These are phyloP conservation scores for Apis florea DNA, from an alignment of 1,140 invertebrate genomes.

Conservation along the genomic window DNA sequence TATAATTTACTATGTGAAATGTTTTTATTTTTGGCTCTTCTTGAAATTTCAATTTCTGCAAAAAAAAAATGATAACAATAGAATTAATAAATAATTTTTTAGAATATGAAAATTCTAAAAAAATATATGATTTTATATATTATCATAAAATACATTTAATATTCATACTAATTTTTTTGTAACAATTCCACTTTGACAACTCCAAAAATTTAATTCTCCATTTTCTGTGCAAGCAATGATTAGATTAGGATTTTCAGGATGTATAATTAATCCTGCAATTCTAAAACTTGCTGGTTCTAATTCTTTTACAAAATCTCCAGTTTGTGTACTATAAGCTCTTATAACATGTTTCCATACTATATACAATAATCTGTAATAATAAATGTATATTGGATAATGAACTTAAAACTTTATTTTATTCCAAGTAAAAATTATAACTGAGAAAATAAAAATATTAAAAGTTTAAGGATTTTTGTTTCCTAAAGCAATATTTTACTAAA, in stretches of 20 bases:
- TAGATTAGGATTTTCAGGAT: slow-evolving; percentile 76
- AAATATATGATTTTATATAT: background rate
- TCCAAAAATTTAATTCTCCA: slow-evolving; percentile 81
- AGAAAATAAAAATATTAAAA: no score
- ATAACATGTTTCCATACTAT: slow-evolving; percentile 81
- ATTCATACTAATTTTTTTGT: slow-evolving; percentile 77
- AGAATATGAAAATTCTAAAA: background rate
- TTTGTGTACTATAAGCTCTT: slow-evolving; percentile 82
- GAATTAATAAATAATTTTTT: background rate
- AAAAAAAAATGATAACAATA: slow-evolving; percentile 37
- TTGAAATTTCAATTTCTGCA: slow-evolving; percentile 67
- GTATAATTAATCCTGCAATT: slow-evolving; percentile 80
- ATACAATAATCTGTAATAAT: slow-evolving; percentile 80
- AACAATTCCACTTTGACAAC: slow-evolving; percentile 79
- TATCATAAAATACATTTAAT: slow-evolving; percentile 54
- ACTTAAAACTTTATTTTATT: background rate
- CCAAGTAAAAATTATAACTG: background rate
- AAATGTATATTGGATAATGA: slow-evolving; percentile 17
- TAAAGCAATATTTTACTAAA: background rate
- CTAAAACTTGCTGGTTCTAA: slow-evolving; percentile 78
- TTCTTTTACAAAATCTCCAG: slow-evolving; percentile 81
- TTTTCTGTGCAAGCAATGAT: slow-evolving; percentile 81
- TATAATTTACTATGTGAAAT: slow-evolving; percentile 74
- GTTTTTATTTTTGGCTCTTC: slow-evolving; percentile 72
- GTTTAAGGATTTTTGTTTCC: no score